These are phyloP conservation scores for Callospermophilus lateralis DNA, from an alignment of 2,113 vertebrate species.

Conservation along the genomic window DNA sequence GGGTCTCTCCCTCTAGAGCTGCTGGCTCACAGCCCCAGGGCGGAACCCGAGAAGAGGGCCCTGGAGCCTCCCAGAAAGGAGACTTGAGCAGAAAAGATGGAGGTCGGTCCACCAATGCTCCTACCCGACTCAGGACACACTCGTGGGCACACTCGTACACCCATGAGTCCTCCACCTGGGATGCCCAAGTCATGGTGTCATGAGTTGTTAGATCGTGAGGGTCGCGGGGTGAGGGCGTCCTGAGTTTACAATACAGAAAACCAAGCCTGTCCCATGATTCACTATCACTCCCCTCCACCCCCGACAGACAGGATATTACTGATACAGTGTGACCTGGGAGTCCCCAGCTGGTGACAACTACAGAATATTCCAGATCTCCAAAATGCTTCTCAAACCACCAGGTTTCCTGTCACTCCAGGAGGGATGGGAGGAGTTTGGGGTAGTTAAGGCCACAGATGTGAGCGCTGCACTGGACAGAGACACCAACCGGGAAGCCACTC, in stretches of 20 bases:
- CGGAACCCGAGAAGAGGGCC: conserved; percentile 23
- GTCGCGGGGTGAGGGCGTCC: neutral
- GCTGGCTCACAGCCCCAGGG: conserved; percentile 36
- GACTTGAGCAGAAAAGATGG: conserved; percentile 20
- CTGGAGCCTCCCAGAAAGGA: conserved; percentile 48
- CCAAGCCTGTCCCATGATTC: conserved; percentile 20
- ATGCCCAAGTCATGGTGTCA: neutral
- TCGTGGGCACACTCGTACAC: neutral
- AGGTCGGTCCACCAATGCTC: neutral
- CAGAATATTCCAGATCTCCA: conserved; percentile 28
- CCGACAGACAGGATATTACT: conserved; percentile 27
- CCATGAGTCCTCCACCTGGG: neutral
- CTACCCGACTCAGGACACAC: neutral
- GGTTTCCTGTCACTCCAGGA: neutral
- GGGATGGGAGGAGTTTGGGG: neutral
- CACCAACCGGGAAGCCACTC: neutral
- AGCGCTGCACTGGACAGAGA: neutral
- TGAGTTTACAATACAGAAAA: neutral
- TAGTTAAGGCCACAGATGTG: neutral
- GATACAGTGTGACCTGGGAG: neutral
- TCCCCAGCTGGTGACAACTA: neutral
- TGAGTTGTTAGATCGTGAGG: neutral
- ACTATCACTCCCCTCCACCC: neutral
- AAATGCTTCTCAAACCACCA: neutral
- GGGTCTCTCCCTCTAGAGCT: conserved; percentile 5